Base-by-base conservation (phyloP, 2,113 vertebrate genomes). In the Pycnonotus jocosus region DNA sequence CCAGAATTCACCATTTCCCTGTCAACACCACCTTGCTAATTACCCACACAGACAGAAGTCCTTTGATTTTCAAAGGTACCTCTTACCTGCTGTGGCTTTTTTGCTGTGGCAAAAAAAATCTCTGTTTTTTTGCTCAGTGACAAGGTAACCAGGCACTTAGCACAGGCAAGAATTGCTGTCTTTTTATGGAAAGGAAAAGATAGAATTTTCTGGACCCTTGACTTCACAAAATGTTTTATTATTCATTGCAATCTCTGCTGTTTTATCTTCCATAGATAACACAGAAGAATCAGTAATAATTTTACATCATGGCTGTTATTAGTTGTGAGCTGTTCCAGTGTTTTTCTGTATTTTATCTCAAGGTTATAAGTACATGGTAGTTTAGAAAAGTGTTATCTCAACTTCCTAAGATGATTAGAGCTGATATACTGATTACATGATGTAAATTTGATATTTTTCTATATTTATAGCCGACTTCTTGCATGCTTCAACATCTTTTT, bases 91-190 rank as follows among this genome's bases (percentile, higher is more conserved):
- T 64, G 38, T 76, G 54, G 17, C 69, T 33, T n/a, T n/a, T n/a
- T n/a, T n/a, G n/a, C n/a, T n/a, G 23, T 40, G 28, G 19, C 12
- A 1, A 10, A 44, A 10, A 44, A 33, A 1, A 1, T 3, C 40
- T 68, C 44, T 70, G 18, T 33, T 35, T 68, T 64, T 28, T 84
- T 50, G 18, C 58, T 73, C 84, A n/a, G 40, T 35, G 53, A 72
- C 24, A n/a, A 47, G 40, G 83, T 24, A 79, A 58, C 25, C 69
- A 68, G 40, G 16, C 64, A 33, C 57, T 16, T 40, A 33, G 3
- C 57, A 80, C 40, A 69, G 56, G 23, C 35, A 31, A 44, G 44
- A 40, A 33, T 15, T 74, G 72, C 40, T 44, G 11, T 20, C n/a
- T 81, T 65, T 24, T 38, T 38, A 11, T 38, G 38, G 38, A 38